Evolutionary conservation across 1,140 invertebrate genomes (phyloP), one percentile per base, ranked within the genome.

Genomic region (Temnothorax longispinosus): DNA sequence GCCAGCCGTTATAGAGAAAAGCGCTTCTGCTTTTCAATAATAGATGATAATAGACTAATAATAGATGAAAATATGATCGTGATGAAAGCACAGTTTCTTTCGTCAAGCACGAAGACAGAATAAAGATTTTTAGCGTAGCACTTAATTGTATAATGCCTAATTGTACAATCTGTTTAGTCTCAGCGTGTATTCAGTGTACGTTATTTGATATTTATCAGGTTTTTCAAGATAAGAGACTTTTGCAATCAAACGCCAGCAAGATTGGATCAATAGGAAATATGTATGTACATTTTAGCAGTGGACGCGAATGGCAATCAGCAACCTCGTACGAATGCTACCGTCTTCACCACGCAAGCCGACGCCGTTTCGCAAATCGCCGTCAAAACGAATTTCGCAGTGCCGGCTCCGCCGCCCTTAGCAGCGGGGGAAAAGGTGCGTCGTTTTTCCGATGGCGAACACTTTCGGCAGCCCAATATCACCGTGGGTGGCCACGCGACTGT

Each of bases 391-490:
- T 96, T 97, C 81, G 96, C 96, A 8, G 96, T 97, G 10, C 96
- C 97, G 21, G 96, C 96, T 47, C 96, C 96, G 10, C 96, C 96
- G 13, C 95, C 96, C 15, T 94, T 96, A 21, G 93, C 96, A 3
- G 89, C 92, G 11, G 91, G 88, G 27, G 96, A 97, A 74, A 97
- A 97, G 93, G 92, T 95, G 18, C 94, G 96, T 41, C 95, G 96
- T 88, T 96, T 97, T 92, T 97, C 96, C 52, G 96, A 97, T 88
- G 96, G 96, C 52, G 96, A 97, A 89, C 96, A 96, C 78, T 96
- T 97, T 92, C 95, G 96, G 52, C 95, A 96, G 86, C 96, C 96
- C 0, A 95, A 96, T 44, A 93, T 96, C 58, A 96, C 96, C n/a
- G 94, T 95, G 21, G 89, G 92, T 10, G 93, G 92, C 8, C 94